Base-by-base conservation (phyloP, 2,113 vertebrate genomes). In the Carollia perspicillata region DNA sequence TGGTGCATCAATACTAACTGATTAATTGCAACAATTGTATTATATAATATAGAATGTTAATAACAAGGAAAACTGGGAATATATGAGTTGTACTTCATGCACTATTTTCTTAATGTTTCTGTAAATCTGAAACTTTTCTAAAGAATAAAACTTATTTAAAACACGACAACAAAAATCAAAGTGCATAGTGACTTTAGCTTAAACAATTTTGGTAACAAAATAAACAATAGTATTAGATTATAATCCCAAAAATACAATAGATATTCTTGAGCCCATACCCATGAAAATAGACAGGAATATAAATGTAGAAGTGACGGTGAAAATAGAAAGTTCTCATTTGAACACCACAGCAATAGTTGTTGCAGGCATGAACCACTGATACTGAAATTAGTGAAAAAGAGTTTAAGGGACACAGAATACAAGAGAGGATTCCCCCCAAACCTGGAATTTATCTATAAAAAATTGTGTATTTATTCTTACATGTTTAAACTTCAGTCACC, bases 91-190 rank as follows among this genome's bases (percentile, higher is more conserved):
- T 68, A 87, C 12, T 69, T 4, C 26, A 33, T 77, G 13, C 60
- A n/a, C 9, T 77, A 33, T 60, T 47, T 96, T 69, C 12, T 53
- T 53, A 78, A 86, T 53, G 71, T 85, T 74, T 58, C n/a, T 44
- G 1, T 63, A 79, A 60, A 51, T 79, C 17, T 79, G 26, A 95
- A 92, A 8, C 4, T 74, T 37, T 63, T 74, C 40, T 74, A 53
- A 53, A 65, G n/a, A 92, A 55, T 42, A 49, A 17, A 37, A 77
- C 92, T 71, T 88, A 91, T 68, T 92, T 51, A 72, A 92, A 89
- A 69, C 2, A 35, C 55, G 22, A 47, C 3, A 79, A 72, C 12
- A 78, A 42, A 91, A 13, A 84, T 44, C 66, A 84, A 72, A 79
- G 20, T 0, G 42, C 23, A 1, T 60, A 10, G 12, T 49, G 13